phyloP scores from a whole-genome alignment of 35 echinoderm and acorn worm species.

The Chiridota heheva region DNA sequence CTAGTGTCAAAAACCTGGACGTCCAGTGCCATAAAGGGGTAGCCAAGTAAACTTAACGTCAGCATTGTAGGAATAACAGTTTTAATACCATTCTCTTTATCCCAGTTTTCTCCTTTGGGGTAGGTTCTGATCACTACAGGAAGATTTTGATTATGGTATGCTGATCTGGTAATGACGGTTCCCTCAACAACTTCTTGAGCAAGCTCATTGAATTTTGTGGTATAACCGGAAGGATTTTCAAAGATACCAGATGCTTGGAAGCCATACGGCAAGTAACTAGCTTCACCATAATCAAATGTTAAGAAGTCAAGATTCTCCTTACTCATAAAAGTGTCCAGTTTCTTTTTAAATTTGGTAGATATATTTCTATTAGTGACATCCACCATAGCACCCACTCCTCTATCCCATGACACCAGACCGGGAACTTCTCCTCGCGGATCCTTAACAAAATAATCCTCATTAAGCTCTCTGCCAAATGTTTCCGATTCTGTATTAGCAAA shows the following conservation, averaged over 20 bases:
- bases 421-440: conserved; percentile 73
- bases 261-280: conserved; percentile 76
- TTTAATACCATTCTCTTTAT: conserved; percentile 69
- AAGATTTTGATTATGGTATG: conserved; percentile 65
- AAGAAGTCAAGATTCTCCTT: conserved; percentile 51
- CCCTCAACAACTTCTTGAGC: conserved; percentile 29
- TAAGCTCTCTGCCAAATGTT: conserved; percentile 52
- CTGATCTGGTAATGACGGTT: conserved; percentile 51
- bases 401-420: conserved; percentile 73
- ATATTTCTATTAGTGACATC: conserved; percentile 69
- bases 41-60: conserved; percentile 70
- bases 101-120: conserved; percentile 58
- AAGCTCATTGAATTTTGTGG: conserved; percentile 54
- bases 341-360: conserved; percentile 48
- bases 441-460: conserved; percentile 51
- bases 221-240: conserved; percentile 69
- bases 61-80: conserved; percentile 78
- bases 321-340: conserved; percentile 43
- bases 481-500: conserved; percentile 64
- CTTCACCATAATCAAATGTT: conserved; percentile 90
- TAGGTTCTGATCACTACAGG: conserved; percentile 54
- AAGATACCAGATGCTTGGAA: conserved; percentile 55
- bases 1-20: conserved; percentile 1
- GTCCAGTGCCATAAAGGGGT: conserved; percentile 79
- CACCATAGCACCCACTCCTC: conserved; percentile 60